Percentiles rank a stretch among this genome's conserved stretches.
phyloP scores from a whole-genome alignment of 2,113 vertebrate genomes.

The Erythrolamprus reginae region DNA sequence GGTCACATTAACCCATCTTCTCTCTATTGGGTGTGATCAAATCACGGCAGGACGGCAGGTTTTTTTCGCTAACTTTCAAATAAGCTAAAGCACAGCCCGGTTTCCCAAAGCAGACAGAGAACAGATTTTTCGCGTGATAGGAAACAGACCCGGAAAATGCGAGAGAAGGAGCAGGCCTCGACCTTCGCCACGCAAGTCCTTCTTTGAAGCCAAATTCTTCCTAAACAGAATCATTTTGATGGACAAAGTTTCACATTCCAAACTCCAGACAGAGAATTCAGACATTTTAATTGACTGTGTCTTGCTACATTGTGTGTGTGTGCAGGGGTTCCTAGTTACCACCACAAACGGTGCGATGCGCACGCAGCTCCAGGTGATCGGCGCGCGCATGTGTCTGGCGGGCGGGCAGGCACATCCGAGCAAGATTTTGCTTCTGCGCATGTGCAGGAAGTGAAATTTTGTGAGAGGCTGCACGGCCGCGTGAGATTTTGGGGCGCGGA shows the following conservation, averaged over 20 bases:
- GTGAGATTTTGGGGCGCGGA: no score
- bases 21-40: constrained; percentile 39
- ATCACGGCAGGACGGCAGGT: constrained; percentile 13
- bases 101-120: constrained; percentile 27
- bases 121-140: constrained; percentile 12
- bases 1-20: constrained; percentile 24
- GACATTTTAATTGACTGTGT: constrained; percentile 18
- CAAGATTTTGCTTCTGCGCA: no score
- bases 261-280: constrained; percentile 45
- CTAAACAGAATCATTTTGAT: constrained; percentile 16
- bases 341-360: no score
- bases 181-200: constrained; percentile 13
- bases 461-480: no score
- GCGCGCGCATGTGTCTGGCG: no score
- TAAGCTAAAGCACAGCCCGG: neutral
- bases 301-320: neutral
- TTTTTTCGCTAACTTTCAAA: constrained; percentile 26
- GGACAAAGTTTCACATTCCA: constrained; percentile 27
- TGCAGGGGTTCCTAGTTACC: no score
- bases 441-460: no score
- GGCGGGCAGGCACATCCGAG: no score
- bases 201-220: constrained; percentile 28
- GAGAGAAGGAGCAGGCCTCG: constrained; percentile 27
- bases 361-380: no score
- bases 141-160: constrained; percentile 34